Evolutionary conservation across 2,888 invertebrate genomes (phyloP), one percentile per base, ranked within the genome.

Genomic region (Pasiphila rectangulata): DNA sequence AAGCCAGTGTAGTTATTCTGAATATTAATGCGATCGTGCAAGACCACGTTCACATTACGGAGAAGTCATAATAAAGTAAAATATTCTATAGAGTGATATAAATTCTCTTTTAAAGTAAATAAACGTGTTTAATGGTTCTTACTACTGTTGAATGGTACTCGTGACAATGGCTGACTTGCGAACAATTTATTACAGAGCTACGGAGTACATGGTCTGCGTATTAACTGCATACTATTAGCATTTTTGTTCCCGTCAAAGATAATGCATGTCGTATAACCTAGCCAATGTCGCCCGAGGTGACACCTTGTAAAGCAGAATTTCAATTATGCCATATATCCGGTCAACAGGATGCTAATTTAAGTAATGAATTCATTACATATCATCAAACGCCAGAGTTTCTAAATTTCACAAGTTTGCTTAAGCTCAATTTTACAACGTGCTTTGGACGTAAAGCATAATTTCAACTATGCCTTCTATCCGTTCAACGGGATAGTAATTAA

Each of bases 141-240:
- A 38, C 39, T 46, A 54, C 45, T 62, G 63, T 74, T 68, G 69
- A 75, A 79, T 79, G 58, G 67, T 67, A 62, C 63, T 69, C 69
- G 71, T 73, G 71, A 69, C 69, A 62, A 66, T 66, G 64, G 64
- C 64, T 71, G 69, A 67, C 69, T 64, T 65, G 64, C 61, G 63
- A 63, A 71, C 75, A 74, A 74, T 67, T 76, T 69, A 65, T 65
- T 62, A 57, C 56, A 64, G 57, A 62, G 65, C 62, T 65, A 65
- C 62, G 60, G 53, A 57, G 56, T 56, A 59, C 67, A 63, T 68
- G 65, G 56, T 58, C 48, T 63, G 67, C 66, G 64, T 72, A 65
- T 69, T 66, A 67, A 72, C 56, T 47, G 58, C 63, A 57, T 60
- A 51, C 36, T 51, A 79, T 80, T 79, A 73, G 73, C 78, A 81